Percentiles rank a stretch among this genome's conserved stretches.
These are phyloP conservation scores for Suricata suricatta DNA, from an alignment of 2,113 vertebrate species.

Conservation along the genomic window DNA sequence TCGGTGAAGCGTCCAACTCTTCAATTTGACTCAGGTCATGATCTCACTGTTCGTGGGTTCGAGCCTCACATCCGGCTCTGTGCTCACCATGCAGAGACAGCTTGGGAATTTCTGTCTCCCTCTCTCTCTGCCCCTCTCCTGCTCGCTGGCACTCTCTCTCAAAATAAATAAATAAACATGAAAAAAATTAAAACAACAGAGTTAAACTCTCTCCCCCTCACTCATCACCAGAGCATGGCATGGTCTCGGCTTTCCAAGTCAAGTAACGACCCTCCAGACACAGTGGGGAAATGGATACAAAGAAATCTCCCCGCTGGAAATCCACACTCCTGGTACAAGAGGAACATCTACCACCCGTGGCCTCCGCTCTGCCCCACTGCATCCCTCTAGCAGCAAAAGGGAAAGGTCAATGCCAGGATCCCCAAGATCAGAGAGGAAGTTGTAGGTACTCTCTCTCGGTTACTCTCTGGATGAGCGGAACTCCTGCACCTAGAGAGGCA, in stretches of 20 bases:
- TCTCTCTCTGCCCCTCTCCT: too few species aligned
- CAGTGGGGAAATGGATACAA: rapidly evolving
- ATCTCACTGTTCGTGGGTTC: too few species aligned
- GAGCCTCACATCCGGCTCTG: too few species aligned
- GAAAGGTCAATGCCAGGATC: rapidly evolving
- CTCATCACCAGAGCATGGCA: not conserved
- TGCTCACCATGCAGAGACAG: too few species aligned
- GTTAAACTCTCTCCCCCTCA: too few species aligned
- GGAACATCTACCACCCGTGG: rapidly evolving
- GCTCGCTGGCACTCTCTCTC: too few species aligned
- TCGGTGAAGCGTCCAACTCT: too few species aligned
- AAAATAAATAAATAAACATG: too few species aligned
- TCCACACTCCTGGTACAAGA: rapidly evolving
- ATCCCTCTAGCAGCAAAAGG: not conserved
- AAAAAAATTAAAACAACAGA: not conserved
- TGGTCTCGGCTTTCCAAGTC: not conserved
- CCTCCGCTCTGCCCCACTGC: rapidly evolving
- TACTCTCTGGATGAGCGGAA: not conserved
- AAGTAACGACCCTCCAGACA: too few species aligned
- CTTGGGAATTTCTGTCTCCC: too few species aligned
- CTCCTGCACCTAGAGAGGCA: rapidly evolving
- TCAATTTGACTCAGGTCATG: too few species aligned
- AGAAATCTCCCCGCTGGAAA: rapidly evolving
- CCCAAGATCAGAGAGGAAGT: not conserved
- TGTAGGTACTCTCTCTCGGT: rapidly evolving